Conservation (phyloP, 2,888 invertebrate species). For the Himalopsyche tibetana region DNA sequence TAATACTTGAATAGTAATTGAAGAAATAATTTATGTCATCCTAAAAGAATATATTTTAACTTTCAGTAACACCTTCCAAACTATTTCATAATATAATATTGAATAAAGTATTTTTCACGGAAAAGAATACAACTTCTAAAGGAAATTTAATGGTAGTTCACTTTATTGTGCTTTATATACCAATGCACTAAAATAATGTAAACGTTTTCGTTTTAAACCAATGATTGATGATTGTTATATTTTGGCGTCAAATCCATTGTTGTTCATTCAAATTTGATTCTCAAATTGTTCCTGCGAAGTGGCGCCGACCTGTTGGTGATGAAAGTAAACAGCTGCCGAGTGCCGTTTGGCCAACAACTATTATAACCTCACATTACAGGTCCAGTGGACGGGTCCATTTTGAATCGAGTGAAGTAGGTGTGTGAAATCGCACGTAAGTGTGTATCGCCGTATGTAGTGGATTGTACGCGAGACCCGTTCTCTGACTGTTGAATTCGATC, state of each 20-base stretch:
- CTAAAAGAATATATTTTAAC: too few relatives aligned
- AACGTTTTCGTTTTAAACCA: too few relatives aligned
- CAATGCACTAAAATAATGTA: too few relatives aligned
- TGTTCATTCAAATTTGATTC: constrained; percentile 5
- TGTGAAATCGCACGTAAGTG: constrained; percentile 61
- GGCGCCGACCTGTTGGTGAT: constrained; percentile 60
- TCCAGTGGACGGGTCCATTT: constrained; percentile 65
- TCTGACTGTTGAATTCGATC: constrained; percentile 55
- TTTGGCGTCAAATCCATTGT: constrained; percentile 16
- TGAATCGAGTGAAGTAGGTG: constrained; percentile 61
- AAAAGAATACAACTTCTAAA: too few relatives aligned
- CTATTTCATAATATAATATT: too few relatives aligned
- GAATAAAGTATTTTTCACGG: too few relatives aligned
- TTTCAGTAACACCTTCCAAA: too few relatives aligned
- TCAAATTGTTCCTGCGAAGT: constrained; percentile 48
- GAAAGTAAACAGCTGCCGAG: constrained; percentile 58
- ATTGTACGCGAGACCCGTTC: constrained; percentile 51
- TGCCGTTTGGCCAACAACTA: constrained; percentile 45
- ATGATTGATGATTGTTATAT: not conserved
- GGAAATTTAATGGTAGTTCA: too few relatives aligned
- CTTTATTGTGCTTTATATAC: too few relatives aligned
- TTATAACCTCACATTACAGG: constrained; percentile 57
- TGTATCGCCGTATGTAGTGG: constrained; percentile 46
- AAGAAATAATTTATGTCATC: too few relatives aligned
- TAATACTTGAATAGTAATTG: too few relatives aligned